Conservation (phyloP, 2,888 invertebrate genomes). For the Andrena minutula region DNA sequence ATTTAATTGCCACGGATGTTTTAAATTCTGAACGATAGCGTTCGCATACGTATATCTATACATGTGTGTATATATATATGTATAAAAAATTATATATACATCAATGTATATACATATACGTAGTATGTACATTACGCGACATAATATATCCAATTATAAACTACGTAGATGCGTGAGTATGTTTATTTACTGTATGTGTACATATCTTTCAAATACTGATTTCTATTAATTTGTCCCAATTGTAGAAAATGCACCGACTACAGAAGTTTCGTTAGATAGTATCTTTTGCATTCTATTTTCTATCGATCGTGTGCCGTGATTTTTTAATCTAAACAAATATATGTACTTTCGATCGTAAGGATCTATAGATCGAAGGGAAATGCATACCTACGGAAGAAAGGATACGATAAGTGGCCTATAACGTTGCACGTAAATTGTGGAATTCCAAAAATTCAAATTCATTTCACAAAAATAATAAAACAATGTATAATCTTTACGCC, state of each 20-base stretch:
- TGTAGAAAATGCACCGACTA: constrained; percentile 29
- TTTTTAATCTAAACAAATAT: constrained; percentile 29
- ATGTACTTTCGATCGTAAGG: constrained; percentile 28
- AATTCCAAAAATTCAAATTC: constrained; percentile 39
- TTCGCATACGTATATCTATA: constrained; percentile 35
- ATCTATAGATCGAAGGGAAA: constrained; percentile 19
- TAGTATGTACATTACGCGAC: constrained; percentile 38
- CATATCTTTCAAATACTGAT: constrained; percentile 48
- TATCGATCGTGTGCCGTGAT: constrained; percentile 8
- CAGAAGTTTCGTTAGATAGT: constrained; percentile 18
- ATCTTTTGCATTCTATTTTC: constrained; percentile 34
- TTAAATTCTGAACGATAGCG: neutral
- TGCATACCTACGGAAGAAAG: neutral
- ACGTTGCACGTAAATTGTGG: constrained; percentile 44
- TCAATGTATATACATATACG: constrained; percentile 19
- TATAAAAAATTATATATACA: constrained; percentile 20
- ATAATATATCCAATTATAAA: constrained; percentile 40
- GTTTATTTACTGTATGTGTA: constrained; percentile 49
- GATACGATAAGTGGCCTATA: constrained; percentile 55
- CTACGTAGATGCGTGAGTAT: constrained; percentile 29
- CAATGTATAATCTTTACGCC: constrained; percentile 43
- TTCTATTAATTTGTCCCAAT: constrained; percentile 35
- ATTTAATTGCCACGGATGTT: constrained; percentile 8
- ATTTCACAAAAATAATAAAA: constrained; percentile 46
- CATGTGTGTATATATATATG: constrained; percentile 14